A percentile compares a stretch with the other conserved stretches of the same genome.
phyloP scores from a whole-genome alignment of 2,888 invertebrate genomes.

The Galerucella pusilla region DNA sequence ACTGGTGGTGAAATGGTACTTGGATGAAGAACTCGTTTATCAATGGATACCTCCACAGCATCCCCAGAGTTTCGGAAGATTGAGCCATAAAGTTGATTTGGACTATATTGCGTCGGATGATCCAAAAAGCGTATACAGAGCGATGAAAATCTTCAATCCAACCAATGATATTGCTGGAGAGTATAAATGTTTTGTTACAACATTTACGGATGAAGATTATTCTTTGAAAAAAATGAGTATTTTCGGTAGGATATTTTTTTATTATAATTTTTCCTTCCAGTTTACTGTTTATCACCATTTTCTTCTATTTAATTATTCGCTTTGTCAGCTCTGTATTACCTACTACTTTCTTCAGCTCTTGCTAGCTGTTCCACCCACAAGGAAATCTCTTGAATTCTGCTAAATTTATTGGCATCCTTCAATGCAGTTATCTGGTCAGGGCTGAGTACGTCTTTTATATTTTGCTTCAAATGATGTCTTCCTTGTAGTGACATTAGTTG shows the following conservation, averaged over 20 bases:
- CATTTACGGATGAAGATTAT: slow-evolving; percentile 76
- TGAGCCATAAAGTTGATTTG: slow-evolving; percentile 71
- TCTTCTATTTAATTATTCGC: too few relatives aligned
- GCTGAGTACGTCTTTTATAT: too few relatives aligned
- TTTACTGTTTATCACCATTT: too few relatives aligned
- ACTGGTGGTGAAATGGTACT: slow-evolving; percentile 78
- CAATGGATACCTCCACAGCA: slow-evolving; percentile 81
- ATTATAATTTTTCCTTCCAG: neutral
- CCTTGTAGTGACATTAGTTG: too few relatives aligned
- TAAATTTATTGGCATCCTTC: too few relatives aligned
- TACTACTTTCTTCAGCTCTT: too few relatives aligned
- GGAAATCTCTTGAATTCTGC: too few relatives aligned
- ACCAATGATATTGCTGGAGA: slow-evolving; percentile 78
- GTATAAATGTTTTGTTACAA: slow-evolving; percentile 79
- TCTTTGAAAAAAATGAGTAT: slow-evolving; percentile 74
- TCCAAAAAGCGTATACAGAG: slow-evolving; percentile 76
- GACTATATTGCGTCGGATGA: slow-evolving; percentile 74
- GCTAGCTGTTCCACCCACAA: too few relatives aligned
- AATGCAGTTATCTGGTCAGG: too few relatives aligned
- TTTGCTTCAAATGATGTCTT: too few relatives aligned
- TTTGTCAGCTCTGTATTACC: too few relatives aligned
- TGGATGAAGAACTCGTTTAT: slow-evolving; percentile 77
- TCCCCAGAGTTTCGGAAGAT: slow-evolving; percentile 73
- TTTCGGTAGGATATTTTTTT: slow-evolving; percentile 68
- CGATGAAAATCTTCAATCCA: slow-evolving; percentile 75